Evolutionary conservation across 1,140 invertebrate genomes (phyloP).

Genomic region (Leptestheria dahalacensis): DNA sequence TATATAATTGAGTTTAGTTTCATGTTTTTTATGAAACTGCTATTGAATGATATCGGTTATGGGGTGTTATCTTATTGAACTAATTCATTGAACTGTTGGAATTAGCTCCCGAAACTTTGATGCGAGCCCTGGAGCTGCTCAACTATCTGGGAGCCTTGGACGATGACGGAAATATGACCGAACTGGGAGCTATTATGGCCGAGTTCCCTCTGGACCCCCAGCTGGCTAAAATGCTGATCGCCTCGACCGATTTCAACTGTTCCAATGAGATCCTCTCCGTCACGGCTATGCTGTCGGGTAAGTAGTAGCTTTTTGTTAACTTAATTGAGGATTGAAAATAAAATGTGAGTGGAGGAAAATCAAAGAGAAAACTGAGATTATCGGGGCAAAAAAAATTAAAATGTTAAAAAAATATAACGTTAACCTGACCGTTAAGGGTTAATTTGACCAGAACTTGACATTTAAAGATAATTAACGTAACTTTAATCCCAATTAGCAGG

Average conservation of each 20-base stretch:
- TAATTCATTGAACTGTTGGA: too few relatives aligned
- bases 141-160: constrained; percentile 95
- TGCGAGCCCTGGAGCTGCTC: constrained; percentile 91
- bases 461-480: too few relatives aligned
- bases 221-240: constrained; percentile 96
- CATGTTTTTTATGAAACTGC: too few relatives aligned
- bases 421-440: too few relatives aligned
- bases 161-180: constrained; percentile 90
- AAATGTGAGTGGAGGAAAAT: not conserved
- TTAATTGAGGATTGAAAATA: not conserved
- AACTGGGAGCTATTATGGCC: constrained; percentile 96
- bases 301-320: constrained; percentile 19
- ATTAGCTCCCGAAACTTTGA: constrained; percentile 96
- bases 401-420: too few relatives aligned
- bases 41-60: too few relatives aligned
- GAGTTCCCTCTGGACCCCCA: constrained; percentile 99
- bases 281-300: constrained; percentile 98
- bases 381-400: not conserved
- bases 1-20: too few relatives aligned
- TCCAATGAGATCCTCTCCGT: constrained; percentile 99
- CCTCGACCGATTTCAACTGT: constrained; percentile 91
- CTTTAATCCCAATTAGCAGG: too few relatives aligned
- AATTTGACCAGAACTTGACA: too few relatives aligned
- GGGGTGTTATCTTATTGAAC: too few relatives aligned
- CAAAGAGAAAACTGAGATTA: not conserved